Evolutionary conservation across 2,888 invertebrate species (phyloP).

Genomic region (Heteropelma amictum): DNA sequence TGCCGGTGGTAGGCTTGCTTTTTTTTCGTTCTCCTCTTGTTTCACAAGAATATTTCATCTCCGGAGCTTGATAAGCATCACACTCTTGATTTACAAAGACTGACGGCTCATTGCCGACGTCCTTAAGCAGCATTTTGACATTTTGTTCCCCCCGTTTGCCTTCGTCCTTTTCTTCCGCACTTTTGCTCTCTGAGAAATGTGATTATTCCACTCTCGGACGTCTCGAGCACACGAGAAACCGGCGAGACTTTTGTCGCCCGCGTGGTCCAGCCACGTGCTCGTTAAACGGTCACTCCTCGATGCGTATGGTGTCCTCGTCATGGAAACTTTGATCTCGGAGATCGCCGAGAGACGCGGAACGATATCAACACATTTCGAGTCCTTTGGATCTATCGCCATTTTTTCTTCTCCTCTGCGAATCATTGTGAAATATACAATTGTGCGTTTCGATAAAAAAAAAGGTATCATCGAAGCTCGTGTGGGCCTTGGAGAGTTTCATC

Average conservation of each 20-base stretch:
- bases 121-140: conserved; percentile 11
- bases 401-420: not conserved
- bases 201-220: too few species aligned
- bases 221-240: too few species aligned
- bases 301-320: not conserved
- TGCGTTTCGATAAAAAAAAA: not conserved
- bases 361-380: not conserved
- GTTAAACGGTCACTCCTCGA: not conserved
- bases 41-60: not conserved
- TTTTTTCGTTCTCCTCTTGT: not conserved
- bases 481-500: too few species aligned
- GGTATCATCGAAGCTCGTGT: not conserved
- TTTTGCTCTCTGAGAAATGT: conserved; percentile 2
- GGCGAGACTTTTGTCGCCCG: too few species aligned
- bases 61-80: too few species aligned
- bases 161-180: conserved; percentile 34
- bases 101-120: conserved; percentile 2
- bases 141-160: conserved; percentile 24
- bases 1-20: too few species aligned
- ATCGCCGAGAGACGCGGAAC: not conserved
- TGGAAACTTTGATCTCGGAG: conserved; percentile 2
- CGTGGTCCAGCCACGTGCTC: conserved; percentile 5
- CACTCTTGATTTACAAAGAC: not conserved
- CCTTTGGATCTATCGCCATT: not conserved
- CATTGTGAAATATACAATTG: too few species aligned